Evolutionary conservation across 2,113 vertebrate species (phyloP), one percentile per base, ranked within the genome.

Genomic region (Platichthys stellatus): DNA sequence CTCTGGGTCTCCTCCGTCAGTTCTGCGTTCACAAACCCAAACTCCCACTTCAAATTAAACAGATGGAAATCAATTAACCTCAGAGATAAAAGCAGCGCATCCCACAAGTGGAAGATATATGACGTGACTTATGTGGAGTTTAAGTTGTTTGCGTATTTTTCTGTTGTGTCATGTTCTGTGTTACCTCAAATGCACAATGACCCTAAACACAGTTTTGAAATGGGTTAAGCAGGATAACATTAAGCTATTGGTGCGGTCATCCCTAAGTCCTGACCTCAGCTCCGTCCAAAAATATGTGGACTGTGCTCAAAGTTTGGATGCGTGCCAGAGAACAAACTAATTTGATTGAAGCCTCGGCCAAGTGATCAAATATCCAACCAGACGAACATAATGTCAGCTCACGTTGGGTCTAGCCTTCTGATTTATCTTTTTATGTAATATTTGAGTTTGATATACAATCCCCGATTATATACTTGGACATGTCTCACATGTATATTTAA

Each of bases 1-100:
- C 28, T 3, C 14, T 56, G 47, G 74, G 65, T 38, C 38, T 89
- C 14, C 13, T 81, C 76, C 76, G 71, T 40, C 13, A 58, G n/a
- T 51, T 56, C 23, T 66, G 61, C 35, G 74, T 73, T 83, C 66
- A 68, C 51, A 63, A 54, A 78, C 60, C 65, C 8, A 60, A 23
- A 26, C 38, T 61, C 70, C 35, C n/a, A 49, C 61, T 78, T 81
- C 69, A 43, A 76, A 81, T 80, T 59, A 74, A 76, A 63, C 20
- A 24, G 63, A 28, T 62, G 60, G 56, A 82, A 87, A 66, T 65
- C 69, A 80, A 76, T 87, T 83, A 83, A 87, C 82, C 78, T 84
- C 38, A 23, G 65, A 70, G 57, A 54, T 21, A n/a, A 60, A 60
- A 10, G 17, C 17, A n/a, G 51, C 6, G 18, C 51, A 9, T 53